A percentile compares a stretch with the other conserved stretches of the same genome.
phyloP scores from a whole-genome alignment of 2,888 invertebrate species.

The Lydus trimaculatus region DNA sequence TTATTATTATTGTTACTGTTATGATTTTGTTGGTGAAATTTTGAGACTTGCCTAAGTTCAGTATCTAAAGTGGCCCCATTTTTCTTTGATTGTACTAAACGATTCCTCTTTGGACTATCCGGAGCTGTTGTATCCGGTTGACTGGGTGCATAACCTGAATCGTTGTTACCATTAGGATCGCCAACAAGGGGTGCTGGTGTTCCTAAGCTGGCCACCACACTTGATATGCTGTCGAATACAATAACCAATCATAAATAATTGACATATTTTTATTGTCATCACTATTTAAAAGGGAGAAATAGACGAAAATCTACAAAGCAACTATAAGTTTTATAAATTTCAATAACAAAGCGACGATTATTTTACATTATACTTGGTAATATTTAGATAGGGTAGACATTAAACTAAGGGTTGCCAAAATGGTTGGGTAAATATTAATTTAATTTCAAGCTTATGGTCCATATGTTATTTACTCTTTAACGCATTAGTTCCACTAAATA shows the following conservation, averaged over 20 bases:
- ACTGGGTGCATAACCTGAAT: constrained; percentile 77
- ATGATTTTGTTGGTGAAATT: neutral
- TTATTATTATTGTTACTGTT: neutral
- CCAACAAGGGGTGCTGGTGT: constrained; percentile 65
- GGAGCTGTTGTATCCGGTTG: constrained; percentile 62
- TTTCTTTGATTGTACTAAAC: constrained; percentile 45
- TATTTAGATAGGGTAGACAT: neutral
- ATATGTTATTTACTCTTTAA: neutral
- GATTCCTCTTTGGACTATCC: constrained; percentile 54
- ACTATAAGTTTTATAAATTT: neutral
- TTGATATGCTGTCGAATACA: constrained; percentile 57
- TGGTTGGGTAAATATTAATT: neutral
- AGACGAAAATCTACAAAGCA: neutral
- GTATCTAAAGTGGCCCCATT: constrained; percentile 58
- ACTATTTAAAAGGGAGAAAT: no score
- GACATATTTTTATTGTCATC: constrained; percentile 21
- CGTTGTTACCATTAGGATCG: constrained; percentile 84
- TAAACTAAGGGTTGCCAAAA: no score
- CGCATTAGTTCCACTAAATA: neutral
- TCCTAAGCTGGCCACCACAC: constrained; percentile 66
- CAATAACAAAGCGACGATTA: neutral
- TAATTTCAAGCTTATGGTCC: neutral
- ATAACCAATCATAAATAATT: constrained; percentile 15
- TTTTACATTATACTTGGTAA: neutral
- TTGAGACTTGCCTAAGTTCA: constrained; percentile 56